A percentile compares a stretch with the other conserved stretches of the same genome.
phyloP scores from a whole-genome alignment of 2,797 vertebrate genomes.

The Kryptopterus vitreolus region DNA sequence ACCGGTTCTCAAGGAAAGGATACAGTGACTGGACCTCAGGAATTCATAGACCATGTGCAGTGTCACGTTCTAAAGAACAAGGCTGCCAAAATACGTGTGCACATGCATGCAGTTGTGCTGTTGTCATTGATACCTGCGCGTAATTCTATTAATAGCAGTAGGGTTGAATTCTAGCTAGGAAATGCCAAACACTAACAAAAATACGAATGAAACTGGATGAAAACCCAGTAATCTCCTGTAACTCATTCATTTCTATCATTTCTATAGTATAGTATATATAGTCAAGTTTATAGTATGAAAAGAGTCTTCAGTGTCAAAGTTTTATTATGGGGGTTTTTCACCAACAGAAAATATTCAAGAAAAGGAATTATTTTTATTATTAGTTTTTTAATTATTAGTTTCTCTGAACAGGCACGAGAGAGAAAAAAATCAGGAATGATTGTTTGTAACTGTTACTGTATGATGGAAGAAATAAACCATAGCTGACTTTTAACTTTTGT shows the following conservation, averaged over 20 bases:
- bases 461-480: background rate
- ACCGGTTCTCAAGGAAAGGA: slow-evolving; percentile 37
- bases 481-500: too few species aligned
- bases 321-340: background rate
- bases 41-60: slow-evolving; percentile 28
- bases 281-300: too few species aligned
- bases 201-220: background rate
- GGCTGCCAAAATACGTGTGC: slow-evolving; percentile 27
- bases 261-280: too few species aligned
- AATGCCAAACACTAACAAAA: background rate
- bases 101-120: background rate
- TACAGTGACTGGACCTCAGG: slow-evolving; percentile 30
- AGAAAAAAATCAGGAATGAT: background rate
- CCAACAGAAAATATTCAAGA: background rate
- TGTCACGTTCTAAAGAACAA: slow-evolving; percentile 47
- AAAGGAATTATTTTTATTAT: too few species aligned
- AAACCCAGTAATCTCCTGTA: too few species aligned
- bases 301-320: background rate
- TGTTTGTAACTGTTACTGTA: background rate
- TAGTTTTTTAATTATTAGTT: background rate
- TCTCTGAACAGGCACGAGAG: background rate
- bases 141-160: background rate
- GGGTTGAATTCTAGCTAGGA: too few species aligned
- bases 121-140: background rate
- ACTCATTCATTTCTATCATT: background rate